These are phyloP conservation scores for Argentina silus DNA, from an alignment of 2,797 vertebrate species.

Conservation along the genomic window DNA sequence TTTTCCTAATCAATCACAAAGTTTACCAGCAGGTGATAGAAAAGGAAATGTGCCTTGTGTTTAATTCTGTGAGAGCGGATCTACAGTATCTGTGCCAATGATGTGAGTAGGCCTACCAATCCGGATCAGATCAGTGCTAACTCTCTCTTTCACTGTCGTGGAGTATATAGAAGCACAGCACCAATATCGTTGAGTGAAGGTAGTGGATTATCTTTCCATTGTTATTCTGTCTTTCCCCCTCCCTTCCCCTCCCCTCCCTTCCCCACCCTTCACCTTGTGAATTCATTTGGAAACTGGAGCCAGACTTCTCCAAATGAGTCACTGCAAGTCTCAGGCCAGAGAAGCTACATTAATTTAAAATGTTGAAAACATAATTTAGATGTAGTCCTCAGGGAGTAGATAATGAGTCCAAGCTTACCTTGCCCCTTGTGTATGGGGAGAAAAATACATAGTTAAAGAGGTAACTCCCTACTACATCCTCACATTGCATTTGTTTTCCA, in stretches of 20 bases:
- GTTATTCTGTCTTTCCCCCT: neutral
- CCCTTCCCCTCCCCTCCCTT: neutral
- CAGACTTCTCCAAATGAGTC: neutral
- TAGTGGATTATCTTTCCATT: constrained; percentile 18
- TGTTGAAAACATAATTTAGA: neutral
- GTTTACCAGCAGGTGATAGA: neutral
- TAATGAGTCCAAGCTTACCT: neutral
- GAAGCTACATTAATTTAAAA: neutral
- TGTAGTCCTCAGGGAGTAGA: neutral
- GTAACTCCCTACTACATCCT: too few relatives aligned
- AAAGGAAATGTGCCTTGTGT: neutral
- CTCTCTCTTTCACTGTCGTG: neutral
- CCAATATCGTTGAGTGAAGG: constrained; percentile 25
- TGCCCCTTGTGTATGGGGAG: neutral
- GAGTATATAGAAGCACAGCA: constrained; percentile 2
- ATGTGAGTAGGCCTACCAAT: neutral
- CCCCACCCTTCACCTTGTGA: neutral
- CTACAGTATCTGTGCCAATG: neutral
- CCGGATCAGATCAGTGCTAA: constrained; percentile 2
- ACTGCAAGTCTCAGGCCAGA: neutral
- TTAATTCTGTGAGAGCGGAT: constrained; percentile 13
- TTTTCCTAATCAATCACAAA: neutral
- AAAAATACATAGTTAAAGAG: neutral
- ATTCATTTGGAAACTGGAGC: neutral
- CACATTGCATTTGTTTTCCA: neutral